Percentiles rank a stretch among this genome's conserved stretches.
phyloP scores from a whole-genome alignment of 2,888 invertebrate species.

The Agonopterix heracliana region DNA sequence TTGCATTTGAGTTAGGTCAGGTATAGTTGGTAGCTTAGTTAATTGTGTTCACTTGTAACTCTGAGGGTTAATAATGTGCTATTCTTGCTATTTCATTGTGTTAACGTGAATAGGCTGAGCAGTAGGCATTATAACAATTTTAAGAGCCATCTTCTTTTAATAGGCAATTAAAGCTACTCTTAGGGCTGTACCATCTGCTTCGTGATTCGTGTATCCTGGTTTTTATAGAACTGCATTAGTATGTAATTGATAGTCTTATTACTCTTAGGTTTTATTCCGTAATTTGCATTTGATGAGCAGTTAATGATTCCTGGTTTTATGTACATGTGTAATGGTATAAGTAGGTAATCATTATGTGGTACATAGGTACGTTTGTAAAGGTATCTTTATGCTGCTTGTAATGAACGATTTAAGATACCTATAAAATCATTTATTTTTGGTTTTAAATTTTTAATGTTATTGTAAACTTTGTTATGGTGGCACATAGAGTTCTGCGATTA shows the following conservation, averaged over 20 bases:
- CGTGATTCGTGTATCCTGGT: slow-evolving; percentile 19
- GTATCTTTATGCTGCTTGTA: too few relatives aligned
- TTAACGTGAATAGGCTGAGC: slow-evolving; percentile 47
- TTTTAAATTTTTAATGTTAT: too few relatives aligned
- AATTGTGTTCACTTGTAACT: slow-evolving; percentile 54
- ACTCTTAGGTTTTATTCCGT: slow-evolving; percentile 4
- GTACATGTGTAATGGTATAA: background rate
- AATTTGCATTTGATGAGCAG: slow-evolving; percentile 6
- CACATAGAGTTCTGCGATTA: too few relatives aligned
- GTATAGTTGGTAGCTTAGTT: slow-evolving; percentile 37
- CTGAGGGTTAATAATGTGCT: slow-evolving; percentile 49
- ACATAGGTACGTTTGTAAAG: too few relatives aligned
- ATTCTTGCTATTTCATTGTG: slow-evolving; percentile 68
- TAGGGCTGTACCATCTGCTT: slow-evolving; percentile 13
- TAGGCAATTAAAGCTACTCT: slow-evolving; percentile 53
- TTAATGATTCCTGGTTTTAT: too few relatives aligned
- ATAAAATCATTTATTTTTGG: too few relatives aligned
- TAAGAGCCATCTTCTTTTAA: slow-evolving; percentile 55
- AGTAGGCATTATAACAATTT: slow-evolving; percentile 36
- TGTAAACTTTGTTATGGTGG: too few relatives aligned
- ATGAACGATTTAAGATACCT: too few relatives aligned
- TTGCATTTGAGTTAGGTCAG: slow-evolving; percentile 67
- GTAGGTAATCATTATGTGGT: background rate
- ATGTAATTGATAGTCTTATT: slow-evolving; percentile 18
- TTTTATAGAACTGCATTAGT: slow-evolving; percentile 26